Evolutionary conservation across 2,113 vertebrate genomes (phyloP).

Genomic region (Corythoichthys intestinalis): DNA sequence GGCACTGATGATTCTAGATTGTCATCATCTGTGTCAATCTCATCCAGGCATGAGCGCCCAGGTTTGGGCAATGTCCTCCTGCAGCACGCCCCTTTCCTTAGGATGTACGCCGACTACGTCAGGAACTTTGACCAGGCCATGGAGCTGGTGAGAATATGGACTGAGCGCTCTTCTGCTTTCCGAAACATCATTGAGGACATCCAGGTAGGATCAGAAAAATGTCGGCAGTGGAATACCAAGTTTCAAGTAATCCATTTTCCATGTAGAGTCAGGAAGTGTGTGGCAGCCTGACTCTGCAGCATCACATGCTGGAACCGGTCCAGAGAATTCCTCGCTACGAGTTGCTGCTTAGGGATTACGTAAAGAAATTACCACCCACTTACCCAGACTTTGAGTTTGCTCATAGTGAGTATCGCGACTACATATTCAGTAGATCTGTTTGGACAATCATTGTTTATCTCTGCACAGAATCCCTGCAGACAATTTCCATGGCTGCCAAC

Average conservation of each 20-base stretch:
- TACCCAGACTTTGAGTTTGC: conserved; percentile 71
- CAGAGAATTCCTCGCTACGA: conserved; percentile 89
- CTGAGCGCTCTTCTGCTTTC: conserved; percentile 75
- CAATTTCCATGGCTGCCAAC: conserved; percentile 89
- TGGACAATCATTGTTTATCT: neutral
- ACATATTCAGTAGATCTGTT: neutral
- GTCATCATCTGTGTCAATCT: neutral
- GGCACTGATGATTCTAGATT: no score
- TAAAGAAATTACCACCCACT: conserved; percentile 74
- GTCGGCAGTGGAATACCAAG: neutral
- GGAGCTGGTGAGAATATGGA: conserved; percentile 81
- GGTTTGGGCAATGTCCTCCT: conserved; percentile 82
- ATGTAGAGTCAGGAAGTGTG: conserved; percentile 75
- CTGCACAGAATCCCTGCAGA: conserved; percentile 84
- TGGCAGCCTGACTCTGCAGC: conserved; percentile 74
- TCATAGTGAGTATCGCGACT: conserved; percentile 69
- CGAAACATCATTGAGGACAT: conserved; percentile 77
- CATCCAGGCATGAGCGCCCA: conserved; percentile 70
- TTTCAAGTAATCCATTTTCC: neutral
- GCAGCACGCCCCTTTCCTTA: conserved; percentile 84
- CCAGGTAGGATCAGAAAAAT: conserved; percentile 67
- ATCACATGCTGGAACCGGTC: conserved; percentile 83
- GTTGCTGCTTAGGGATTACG: conserved; percentile 84
- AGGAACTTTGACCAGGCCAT: conserved; percentile 80
- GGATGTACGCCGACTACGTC: conserved; percentile 85